These are phyloP conservation scores for Columba livia DNA, from an alignment of 2,113 vertebrate genomes.

Conservation along the genomic window DNA sequence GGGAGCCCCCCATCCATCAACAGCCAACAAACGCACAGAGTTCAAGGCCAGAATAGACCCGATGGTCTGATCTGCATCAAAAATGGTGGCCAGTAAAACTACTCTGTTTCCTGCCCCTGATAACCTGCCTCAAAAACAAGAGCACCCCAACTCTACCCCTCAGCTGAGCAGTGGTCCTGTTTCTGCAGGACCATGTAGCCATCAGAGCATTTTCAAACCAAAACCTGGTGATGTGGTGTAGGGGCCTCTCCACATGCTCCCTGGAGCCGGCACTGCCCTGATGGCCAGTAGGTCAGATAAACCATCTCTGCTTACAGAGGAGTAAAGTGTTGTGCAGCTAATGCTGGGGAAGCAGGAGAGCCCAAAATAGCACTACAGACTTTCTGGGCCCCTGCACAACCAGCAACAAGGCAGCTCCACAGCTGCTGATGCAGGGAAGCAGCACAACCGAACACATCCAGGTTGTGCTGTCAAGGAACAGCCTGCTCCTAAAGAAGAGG, in stretches of 20 bases:
- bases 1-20: background rate
- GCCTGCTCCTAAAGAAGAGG: background rate
- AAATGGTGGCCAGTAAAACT: background rate
- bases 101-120: background rate
- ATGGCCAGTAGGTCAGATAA: background rate
- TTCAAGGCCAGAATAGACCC: background rate
- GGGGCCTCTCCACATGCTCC: background rate
- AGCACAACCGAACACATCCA: background rate
- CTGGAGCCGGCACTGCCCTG: background rate
- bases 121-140: background rate
- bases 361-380: background rate
- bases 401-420: background rate
- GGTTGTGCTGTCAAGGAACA: background rate
- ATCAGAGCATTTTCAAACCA: background rate
- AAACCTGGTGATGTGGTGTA: background rate
- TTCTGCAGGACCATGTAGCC: rapidly evolving
- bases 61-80: background rate
- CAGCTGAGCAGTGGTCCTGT: background rate
- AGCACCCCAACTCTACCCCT: background rate
- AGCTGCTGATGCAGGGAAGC: background rate
- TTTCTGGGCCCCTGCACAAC: background rate
- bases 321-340: background rate
- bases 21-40: background rate
- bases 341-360: background rate
- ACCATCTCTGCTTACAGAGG: background rate